These are phyloP conservation scores for Philhelius pedissequus DNA, from an alignment of 2,888 invertebrate species.

Conservation along the genomic window DNA sequence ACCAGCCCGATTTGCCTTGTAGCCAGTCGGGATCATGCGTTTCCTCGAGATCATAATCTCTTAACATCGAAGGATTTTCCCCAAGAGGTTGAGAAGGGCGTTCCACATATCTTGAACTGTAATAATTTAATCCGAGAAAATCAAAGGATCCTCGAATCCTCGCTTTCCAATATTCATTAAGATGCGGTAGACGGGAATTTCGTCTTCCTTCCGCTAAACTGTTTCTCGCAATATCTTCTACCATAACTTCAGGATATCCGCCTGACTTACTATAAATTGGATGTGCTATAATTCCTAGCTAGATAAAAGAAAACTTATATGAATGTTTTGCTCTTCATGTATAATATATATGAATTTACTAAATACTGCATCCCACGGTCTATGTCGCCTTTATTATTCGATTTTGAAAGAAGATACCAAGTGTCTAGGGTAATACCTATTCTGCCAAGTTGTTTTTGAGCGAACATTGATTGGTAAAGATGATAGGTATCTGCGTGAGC, in stretches of 20 bases:
- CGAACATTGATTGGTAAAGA: slow-evolving; percentile 78
- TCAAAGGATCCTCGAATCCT: slow-evolving; percentile 72
- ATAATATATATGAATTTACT: slow-evolving; percentile 70
- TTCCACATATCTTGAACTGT: slow-evolving; percentile 71
- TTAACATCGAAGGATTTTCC: slow-evolving; percentile 80
- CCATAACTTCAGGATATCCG: slow-evolving; percentile 75
- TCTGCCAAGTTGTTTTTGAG: slow-evolving; percentile 73
- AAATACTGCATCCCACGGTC: slow-evolving; percentile 73
- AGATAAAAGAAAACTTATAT: neutral
- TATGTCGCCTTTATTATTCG: no score
- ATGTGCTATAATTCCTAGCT: slow-evolving; percentile 77
- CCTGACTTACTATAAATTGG: slow-evolving; percentile 74
- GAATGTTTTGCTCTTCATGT: neutral
- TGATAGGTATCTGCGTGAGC: slow-evolving; percentile 82
- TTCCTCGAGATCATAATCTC: accelerated
- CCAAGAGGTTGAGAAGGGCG: slow-evolving; percentile 69
- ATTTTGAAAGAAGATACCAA: no score
- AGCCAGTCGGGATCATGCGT: no score
- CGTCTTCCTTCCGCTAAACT: slow-evolving; percentile 73
- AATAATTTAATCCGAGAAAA: slow-evolving; percentile 75
- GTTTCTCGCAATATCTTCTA: slow-evolving; percentile 73
- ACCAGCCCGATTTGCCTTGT: no score
- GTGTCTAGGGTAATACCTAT: slow-evolving; percentile 73
- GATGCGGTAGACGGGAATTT: slow-evolving; percentile 71
- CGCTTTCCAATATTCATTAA: slow-evolving; percentile 68